phyloP scores from a whole-genome alignment of 2,888 invertebrate species.

The Cyclophora punctaria region DNA sequence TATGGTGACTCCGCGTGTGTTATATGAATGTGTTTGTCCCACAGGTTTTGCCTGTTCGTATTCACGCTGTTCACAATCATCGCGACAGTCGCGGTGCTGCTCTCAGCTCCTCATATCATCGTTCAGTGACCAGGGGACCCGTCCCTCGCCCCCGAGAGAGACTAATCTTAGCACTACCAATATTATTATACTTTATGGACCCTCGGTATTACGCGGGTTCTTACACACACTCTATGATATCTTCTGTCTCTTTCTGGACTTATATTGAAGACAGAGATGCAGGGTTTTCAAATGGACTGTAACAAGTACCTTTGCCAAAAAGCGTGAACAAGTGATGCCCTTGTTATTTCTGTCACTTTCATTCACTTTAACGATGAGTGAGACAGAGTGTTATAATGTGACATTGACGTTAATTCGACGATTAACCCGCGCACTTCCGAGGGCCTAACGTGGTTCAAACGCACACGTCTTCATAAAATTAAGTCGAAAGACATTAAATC shows the following conservation, averaged over 20 bases:
- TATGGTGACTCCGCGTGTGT: too few species aligned
- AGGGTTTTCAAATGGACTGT: too few species aligned
- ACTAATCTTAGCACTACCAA: slow-evolving; percentile 47
- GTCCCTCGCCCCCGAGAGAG: slow-evolving; percentile 46
- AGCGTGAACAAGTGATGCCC: not conserved
- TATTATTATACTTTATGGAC: slow-evolving; percentile 13
- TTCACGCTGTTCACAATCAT: slow-evolving; percentile 96
- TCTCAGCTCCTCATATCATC: slow-evolving; percentile 95
- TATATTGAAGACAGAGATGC: too few species aligned
- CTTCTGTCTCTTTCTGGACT: too few species aligned
- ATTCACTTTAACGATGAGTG: not conserved
- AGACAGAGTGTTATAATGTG: slow-evolving; percentile 1
- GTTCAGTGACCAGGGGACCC: slow-evolving; percentile 80
- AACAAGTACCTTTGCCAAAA: too few species aligned
- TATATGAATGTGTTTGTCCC: slow-evolving; percentile 22
- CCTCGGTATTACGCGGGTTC: not conserved
- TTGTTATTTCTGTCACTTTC: not conserved
- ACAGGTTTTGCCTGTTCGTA: slow-evolving; percentile 93
- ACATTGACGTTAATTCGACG: slow-evolving; percentile 18
- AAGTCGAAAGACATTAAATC: slow-evolving; percentile 60
- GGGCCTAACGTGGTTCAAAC: slow-evolving; percentile 56
- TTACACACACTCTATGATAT: not conserved
- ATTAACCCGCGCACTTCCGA: slow-evolving; percentile 28
- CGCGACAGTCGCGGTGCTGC: slow-evolving; percentile 92
- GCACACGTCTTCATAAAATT: slow-evolving; percentile 55